These are phyloP conservation scores for Taenaris catops DNA, from an alignment of 2,888 invertebrate species.

Conservation along the genomic window DNA sequence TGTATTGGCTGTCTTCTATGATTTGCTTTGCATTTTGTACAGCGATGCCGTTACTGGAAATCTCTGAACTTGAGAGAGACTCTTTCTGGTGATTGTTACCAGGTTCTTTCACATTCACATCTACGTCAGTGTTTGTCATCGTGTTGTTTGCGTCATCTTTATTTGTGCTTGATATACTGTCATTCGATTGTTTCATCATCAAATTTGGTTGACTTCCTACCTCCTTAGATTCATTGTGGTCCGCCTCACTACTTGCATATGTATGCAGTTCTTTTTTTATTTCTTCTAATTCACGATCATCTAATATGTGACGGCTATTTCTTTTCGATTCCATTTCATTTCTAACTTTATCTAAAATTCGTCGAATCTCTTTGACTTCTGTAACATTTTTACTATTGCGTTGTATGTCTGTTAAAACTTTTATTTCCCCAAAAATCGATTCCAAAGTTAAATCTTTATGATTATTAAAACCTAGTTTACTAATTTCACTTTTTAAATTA, in stretches of 20 bases:
- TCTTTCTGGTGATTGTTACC: no score
- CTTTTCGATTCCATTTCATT: conserved; percentile 30
- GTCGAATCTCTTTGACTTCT: conserved; percentile 40
- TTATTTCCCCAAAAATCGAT: conserved; percentile 39
- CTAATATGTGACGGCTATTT: conserved; percentile 13
- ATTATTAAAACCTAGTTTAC: conserved; percentile 22
- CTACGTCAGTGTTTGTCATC: no score
- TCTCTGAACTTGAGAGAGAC: no score
- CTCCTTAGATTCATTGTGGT: conserved; percentile 9
- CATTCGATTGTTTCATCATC: no score
- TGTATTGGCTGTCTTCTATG: conserved; percentile 35
- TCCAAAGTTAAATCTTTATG: conserved; percentile 34
- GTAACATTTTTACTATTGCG: conserved; percentile 33
- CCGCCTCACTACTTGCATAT: conserved; percentile 21
- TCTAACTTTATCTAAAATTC: conserved; percentile 39
- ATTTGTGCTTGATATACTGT: no score
- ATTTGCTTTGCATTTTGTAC: conserved; percentile 34
- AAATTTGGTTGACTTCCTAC: no score
- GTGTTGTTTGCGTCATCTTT: no score
- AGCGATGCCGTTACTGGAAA: conserved; percentile 1
- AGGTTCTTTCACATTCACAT: no score
- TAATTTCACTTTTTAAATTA: conserved; percentile 34
- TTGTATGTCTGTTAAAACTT: conserved; percentile 40
- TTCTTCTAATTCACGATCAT: conserved; percentile 37
- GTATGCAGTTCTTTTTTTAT: conserved; percentile 34